A percentile compares a stretch with the other conserved stretches of the same genome.
These are phyloP conservation scores for Lycocerus yunnanus DNA, from an alignment of 2,888 invertebrate species.

Conservation along the genomic window DNA sequence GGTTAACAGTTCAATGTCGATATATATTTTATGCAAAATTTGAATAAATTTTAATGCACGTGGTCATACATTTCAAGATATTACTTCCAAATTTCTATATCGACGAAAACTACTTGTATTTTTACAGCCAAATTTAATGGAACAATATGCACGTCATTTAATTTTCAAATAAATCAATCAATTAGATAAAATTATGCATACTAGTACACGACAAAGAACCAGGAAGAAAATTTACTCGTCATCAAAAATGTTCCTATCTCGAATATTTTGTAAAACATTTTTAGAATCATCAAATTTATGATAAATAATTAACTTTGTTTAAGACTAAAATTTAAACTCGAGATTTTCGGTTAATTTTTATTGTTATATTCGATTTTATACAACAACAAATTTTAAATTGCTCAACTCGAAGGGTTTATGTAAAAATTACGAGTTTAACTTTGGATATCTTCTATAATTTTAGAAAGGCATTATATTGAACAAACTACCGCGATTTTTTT, in stretches of 20 bases:
- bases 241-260: background rate
- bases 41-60: background rate
- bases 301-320: background rate
- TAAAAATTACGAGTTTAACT: too few species aligned
- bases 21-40: slow-evolving; percentile 12
- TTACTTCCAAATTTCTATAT: background rate
- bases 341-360: too few species aligned
- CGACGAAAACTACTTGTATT: background rate
- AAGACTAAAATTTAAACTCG: too few species aligned
- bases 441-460: too few species aligned
- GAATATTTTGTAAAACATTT: background rate
- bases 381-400: too few species aligned
- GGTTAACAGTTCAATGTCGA: slow-evolving; percentile 24
- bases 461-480: too few species aligned
- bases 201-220: background rate
- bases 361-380: too few species aligned
- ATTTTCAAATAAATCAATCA: background rate
- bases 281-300: background rate
- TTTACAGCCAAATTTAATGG: background rate
- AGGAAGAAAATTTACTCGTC: background rate
- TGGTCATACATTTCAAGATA: background rate
- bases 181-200: background rate
- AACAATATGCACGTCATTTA: background rate
- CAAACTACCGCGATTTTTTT: too few species aligned
- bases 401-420: too few species aligned